Base-by-base conservation (phyloP, 2,113 vertebrate genomes). In the Syngnathus scovelli region DNA sequence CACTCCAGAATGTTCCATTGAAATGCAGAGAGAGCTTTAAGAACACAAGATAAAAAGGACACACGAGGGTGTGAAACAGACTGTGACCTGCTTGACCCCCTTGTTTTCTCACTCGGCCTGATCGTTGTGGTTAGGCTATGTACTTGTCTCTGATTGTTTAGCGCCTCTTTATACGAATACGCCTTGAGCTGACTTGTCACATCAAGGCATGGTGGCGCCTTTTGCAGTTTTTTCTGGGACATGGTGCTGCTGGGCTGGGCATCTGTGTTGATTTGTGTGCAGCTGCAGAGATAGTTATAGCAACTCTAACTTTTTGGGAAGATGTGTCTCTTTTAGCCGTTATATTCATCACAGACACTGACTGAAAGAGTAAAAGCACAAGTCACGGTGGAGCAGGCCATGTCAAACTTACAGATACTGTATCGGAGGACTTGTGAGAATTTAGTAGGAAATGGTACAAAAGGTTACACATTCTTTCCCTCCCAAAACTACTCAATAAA, bases 201-300 rank as follows among this genome's bases (percentile, higher is more conserved):
- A 82, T 85, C 82, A 81, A 85, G 87, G 82, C 83, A 79, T 87
- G 79, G 81, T 86, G 86, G 76, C 85, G 87, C 81, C 75, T 88
- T 89, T 78, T 74, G 68, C 77, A 81, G 66, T 80, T 84, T 64
- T 43, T 78, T 75, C 81, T 76, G 75, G 72, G n/a, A 10, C 6
- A 5, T 1, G 11, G 27, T 11, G 23, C 12, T 11, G 9, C 9
- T 8, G 10, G 52, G 8, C 3, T 13, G 55, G 27, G 10, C 0
- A 12, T 33, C 70, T 76, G 68, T 85, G 82, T 85, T 78, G 69
- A 78, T 78, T 46, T 51, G 66, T 76, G 64, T 71, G 67, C 80
- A 61, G 68, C 70, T 70, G 19, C 69, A 49, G 13, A 74, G 63
- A 72, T 71, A 48, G 41, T 21, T 44, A 16, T 41, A 64, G 68